A percentile compares a stretch with the other conserved stretches of the same genome.
phyloP scores from a whole-genome alignment of 2,888 invertebrate species.

The Aphodius granarius region DNA sequence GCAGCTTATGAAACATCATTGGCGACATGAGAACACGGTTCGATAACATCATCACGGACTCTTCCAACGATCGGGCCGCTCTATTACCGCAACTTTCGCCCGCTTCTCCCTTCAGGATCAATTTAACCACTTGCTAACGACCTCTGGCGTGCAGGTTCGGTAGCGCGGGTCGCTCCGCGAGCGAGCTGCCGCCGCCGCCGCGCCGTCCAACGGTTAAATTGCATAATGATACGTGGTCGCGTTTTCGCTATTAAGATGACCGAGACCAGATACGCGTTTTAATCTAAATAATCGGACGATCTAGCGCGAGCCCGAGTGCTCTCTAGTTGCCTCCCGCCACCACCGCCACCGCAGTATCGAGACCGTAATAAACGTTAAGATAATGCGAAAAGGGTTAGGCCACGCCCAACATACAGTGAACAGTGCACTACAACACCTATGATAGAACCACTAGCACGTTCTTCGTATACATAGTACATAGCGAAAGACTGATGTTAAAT shows the following conservation, averaged over 20 bases:
- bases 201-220: conserved; percentile 3
- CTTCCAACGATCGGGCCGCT: background rate
- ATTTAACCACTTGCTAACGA: background rate
- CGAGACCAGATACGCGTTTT: conserved; percentile 12
- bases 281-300: conserved; percentile 19
- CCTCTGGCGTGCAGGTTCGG: background rate
- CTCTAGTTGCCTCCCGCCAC: conserved; percentile 55
- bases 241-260: conserved; percentile 15
- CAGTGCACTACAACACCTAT: too few species aligned
- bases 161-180: background rate
- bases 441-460: too few species aligned
- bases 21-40: background rate
- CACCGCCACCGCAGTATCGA: conserved; percentile 62
- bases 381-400: background rate
- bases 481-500: too few species aligned
- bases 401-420: background rate
- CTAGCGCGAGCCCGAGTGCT: conserved; percentile 3
- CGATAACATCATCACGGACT: background rate
- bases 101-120: background rate
- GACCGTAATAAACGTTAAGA: conserved; percentile 55
- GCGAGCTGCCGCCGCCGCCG: too few species aligned
- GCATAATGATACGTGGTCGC: conserved; percentile 17
- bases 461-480: too few species aligned
- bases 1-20: background rate
- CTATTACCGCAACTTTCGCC: background rate